phyloP scores from a whole-genome alignment of 2,113 vertebrate genomes.

The Clarias batrachus region DNA sequence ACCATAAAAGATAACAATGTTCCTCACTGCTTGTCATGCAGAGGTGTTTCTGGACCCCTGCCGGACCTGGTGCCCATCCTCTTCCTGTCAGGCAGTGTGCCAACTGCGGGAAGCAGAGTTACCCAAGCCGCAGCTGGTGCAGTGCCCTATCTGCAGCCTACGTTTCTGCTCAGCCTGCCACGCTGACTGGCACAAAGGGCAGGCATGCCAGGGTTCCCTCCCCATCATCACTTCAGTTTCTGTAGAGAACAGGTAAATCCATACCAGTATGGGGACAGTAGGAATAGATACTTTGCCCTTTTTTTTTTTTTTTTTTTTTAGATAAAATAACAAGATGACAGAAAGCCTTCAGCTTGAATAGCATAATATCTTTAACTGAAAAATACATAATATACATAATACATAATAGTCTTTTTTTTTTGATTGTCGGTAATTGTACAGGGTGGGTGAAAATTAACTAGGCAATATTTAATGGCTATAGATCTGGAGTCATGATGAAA shows the following conservation, averaged over 20 bases:
- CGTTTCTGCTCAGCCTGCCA: slow-evolving; percentile 96
- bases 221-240: slow-evolving; percentile 87
- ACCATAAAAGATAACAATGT: background rate
- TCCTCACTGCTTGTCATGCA: slow-evolving; percentile 52
- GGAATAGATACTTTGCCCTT: background rate
- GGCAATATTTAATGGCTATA: no score
- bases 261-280: background rate
- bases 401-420: background rate
- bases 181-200: slow-evolving; percentile 91
- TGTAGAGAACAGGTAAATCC: slow-evolving; percentile 86
- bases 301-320: background rate
- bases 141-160: slow-evolving; percentile 84
- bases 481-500: no score
- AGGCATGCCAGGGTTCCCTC: slow-evolving; percentile 87
- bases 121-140: slow-evolving; percentile 85
- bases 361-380: background rate
- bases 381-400: background rate
- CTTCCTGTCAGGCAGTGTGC: slow-evolving; percentile 93
- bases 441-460: no score
- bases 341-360: background rate
- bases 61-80: slow-evolving; percentile 95
- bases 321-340: background rate
- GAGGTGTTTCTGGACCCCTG: slow-evolving; percentile 96
- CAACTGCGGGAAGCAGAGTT: slow-evolving; percentile 86
- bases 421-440: background rate